Base-by-base conservation (phyloP, 1,140 invertebrate species). In the Wasmannia auropunctata region DNA sequence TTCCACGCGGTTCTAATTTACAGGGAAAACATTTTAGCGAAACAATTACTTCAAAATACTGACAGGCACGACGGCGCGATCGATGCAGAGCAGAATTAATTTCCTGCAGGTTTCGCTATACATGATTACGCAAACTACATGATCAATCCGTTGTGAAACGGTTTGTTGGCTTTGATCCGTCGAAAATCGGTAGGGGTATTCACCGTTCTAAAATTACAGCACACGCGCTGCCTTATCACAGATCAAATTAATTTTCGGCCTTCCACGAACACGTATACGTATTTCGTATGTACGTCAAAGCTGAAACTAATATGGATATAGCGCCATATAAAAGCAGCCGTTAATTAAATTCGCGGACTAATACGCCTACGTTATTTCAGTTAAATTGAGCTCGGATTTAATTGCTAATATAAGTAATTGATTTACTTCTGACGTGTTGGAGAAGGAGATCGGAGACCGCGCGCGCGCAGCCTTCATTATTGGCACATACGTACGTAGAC, bases 61-160 rank as follows among this genome's bases (percentile, higher is more conserved):
- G 40, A 58, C 51, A 14, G 8, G n/a, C 16, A 25, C 25, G 25
- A 25, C 22, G 37, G 25, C 8, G n/a, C 46, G 77, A 81, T 83
- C 37, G 67, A 83, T 74, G 16, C 19, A 22, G 65, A 37, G n/a
- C 25, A 74, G 25, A 70, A 83, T 83, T 83, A 83, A 83, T 83
- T 72, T 83, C 79, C 79, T 43, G 51, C 31, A 43, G 65, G 37
- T 74, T 72, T 51, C 51, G 67, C 37, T 83, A 60, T 83, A 74
- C 67, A 40, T 40, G 34, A 72, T 72, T 83, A 51, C 43, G 31
- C 58, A 31, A 14, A 25, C 22, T 43, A 43, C 54, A 72, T 58
- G 54, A 83, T 83, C 79, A 72, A 83, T 83, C 51, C 74, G 40
- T 83, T 83, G 79, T 58, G 79, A 74, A 83, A 83, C 51, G 56